phyloP scores from a whole-genome alignment of 2,888 invertebrate genomes.

The Drosophila imparisetae region DNA sequence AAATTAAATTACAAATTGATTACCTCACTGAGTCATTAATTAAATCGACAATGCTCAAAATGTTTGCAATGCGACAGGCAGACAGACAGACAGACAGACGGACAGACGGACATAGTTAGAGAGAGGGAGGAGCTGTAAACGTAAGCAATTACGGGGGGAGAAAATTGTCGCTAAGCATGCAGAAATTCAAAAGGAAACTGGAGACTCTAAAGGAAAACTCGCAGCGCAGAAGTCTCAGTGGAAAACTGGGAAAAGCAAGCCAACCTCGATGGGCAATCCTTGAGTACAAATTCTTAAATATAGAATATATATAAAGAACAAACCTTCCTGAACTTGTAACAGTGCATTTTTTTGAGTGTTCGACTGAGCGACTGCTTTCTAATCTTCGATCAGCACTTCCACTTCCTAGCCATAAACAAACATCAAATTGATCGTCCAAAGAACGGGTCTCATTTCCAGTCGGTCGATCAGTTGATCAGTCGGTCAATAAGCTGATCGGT shows the following conservation, averaged over 20 bases:
- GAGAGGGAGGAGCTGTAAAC: background rate
- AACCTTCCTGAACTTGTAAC: background rate
- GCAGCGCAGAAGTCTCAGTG: background rate
- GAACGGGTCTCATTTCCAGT: slow-evolving; percentile 13
- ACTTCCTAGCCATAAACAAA: background rate
- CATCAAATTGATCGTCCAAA: slow-evolving; percentile 7
- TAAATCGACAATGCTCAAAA: slow-evolving; percentile 58
- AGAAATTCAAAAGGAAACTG: too few relatives aligned
- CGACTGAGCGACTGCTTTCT: background rate
- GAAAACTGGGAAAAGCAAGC: too few relatives aligned
- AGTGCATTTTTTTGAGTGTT: background rate
- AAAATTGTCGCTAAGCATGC: background rate
- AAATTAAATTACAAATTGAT: slow-evolving; percentile 83
- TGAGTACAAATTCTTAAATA: too few relatives aligned
- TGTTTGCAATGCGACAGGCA: slow-evolving; percentile 15
- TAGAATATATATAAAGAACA: background rate
- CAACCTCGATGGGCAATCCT: too few relatives aligned
- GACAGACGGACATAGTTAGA: background rate
- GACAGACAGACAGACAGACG: background rate
- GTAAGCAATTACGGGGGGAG: background rate
- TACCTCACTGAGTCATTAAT: slow-evolving; percentile 82
- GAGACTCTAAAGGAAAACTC: background rate
- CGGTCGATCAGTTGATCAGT: slow-evolving; percentile 15
- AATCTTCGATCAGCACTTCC: background rate
- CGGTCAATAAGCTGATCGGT: slow-evolving; percentile 22